These are phyloP conservation scores for Cerastis leucographa DNA, from an alignment of 2,888 invertebrate genomes.

Conservation along the genomic window DNA sequence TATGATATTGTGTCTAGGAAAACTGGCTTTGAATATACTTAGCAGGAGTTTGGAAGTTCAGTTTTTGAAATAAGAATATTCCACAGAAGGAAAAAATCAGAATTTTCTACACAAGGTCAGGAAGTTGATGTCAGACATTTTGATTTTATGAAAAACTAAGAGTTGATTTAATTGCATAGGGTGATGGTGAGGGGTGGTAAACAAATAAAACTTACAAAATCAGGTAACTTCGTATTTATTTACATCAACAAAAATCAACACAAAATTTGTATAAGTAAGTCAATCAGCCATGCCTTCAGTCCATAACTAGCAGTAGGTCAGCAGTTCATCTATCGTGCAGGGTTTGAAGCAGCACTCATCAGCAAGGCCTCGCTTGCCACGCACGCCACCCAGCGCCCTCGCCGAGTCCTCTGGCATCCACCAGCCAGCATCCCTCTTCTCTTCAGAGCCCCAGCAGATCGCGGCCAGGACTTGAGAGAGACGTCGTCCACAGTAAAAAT, in stretches of 20 bases:
- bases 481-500: slow-evolving; percentile 51
- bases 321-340: slow-evolving; percentile 67
- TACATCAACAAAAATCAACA: slow-evolving; percentile 11
- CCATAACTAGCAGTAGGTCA: slow-evolving; percentile 61
- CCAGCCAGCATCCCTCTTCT: slow-evolving; percentile 50
- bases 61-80: neutral
- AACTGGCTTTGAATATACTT: neutral
- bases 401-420: slow-evolving; percentile 29
- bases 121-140: neutral
- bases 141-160: neutral
- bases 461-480: slow-evolving; percentile 40
- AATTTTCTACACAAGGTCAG: neutral
- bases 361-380: slow-evolving; percentile 62
- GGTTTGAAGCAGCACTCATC: slow-evolving; percentile 72
- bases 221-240: slow-evolving; percentile 40
- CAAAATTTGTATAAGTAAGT: slow-evolving; percentile 8
- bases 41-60: neutral
- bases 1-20: too few relatives aligned
- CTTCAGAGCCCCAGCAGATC: slow-evolving; percentile 44
- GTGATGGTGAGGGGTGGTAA: neutral
- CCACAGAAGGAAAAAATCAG: neutral
- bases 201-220: slow-evolving; percentile 1
- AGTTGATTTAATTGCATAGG: neutral
- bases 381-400: slow-evolving; percentile 40
- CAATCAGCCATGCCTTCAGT: slow-evolving; percentile 7